A percentile compares a stretch with the other conserved stretches of the same genome.
Conservation (phyloP, 2,888 invertebrate genomes). For the Caenorhabditis imperialis region DNA sequence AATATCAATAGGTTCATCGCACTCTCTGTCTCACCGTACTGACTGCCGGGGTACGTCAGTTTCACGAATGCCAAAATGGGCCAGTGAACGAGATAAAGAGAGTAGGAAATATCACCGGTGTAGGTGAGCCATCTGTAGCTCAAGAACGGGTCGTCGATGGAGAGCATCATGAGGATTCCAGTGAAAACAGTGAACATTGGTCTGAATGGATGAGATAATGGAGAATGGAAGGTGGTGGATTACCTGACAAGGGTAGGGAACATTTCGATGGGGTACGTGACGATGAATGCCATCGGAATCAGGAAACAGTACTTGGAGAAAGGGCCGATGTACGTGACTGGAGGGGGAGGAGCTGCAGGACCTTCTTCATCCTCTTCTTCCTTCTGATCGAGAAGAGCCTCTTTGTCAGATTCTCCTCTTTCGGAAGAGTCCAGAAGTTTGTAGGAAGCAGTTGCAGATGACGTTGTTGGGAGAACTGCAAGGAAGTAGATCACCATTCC, state of each 20-base stretch:
- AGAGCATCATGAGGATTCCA: constrained; percentile 32
- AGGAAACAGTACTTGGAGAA: constrained; percentile 36
- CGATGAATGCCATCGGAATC: constrained; percentile 29
- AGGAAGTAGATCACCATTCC: constrained; percentile 41
- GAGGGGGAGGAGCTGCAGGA: not conserved
- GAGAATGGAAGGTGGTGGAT: not conserved
- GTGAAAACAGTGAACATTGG: constrained; percentile 34
- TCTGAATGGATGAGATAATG: too few species aligned
- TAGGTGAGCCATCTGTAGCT: constrained; percentile 42
- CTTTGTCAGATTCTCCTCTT: constrained; percentile 1
- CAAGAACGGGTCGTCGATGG: constrained; percentile 31
- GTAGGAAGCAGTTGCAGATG: constrained; percentile 2
- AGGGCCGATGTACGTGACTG: constrained; percentile 24
- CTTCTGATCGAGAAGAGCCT: not conserved
- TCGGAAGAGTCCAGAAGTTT: constrained; percentile 9
- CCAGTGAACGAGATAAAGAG: constrained; percentile 57
- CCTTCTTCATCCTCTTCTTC: not conserved
- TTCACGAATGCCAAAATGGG: constrained; percentile 40
- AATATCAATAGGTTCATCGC: not conserved
- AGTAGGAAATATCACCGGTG: constrained; percentile 59
- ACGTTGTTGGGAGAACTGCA: not conserved
- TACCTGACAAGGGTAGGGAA: constrained; percentile 13
- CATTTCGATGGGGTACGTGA: constrained; percentile 31
- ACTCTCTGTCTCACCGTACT: constrained; percentile 6
- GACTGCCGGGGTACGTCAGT: constrained; percentile 13